phyloP scores from a whole-genome alignment of 2,888 invertebrate genomes.

The Plebejus argus region DNA sequence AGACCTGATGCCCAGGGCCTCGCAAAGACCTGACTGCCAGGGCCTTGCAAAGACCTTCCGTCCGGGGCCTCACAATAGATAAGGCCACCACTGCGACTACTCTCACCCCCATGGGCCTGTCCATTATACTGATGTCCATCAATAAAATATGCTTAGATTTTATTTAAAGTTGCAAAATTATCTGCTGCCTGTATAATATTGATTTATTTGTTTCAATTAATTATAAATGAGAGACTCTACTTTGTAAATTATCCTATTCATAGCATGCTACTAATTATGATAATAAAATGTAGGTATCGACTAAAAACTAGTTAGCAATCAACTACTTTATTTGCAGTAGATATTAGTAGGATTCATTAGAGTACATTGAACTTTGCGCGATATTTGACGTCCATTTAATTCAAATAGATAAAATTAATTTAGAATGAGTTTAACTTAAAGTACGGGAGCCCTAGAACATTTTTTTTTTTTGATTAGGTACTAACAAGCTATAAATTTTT shows the following conservation, averaged over 20 bases:
- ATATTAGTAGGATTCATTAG: not conserved
- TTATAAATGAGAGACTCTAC: not conserved
- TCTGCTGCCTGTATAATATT: not conserved
- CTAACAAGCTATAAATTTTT: no score
- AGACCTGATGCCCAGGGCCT: no score
- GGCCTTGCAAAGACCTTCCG: no score
- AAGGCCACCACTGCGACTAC: no score
- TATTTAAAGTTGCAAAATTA: no score
- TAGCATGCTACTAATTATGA: not conserved
- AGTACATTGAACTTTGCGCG: not conserved
- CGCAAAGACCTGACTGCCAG: no score
- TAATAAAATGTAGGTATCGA: constrained; percentile 14
- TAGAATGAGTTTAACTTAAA: not conserved
- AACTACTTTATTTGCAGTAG: not conserved
- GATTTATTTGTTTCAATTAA: not conserved
- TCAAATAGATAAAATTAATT: not conserved
- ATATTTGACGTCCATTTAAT: not conserved
- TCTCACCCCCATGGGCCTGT: no score
- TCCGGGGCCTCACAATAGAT: no score
- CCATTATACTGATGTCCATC: no score
- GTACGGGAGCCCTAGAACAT: no score
- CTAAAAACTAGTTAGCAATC: constrained; percentile 17
- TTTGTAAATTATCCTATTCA: constrained; percentile 16
- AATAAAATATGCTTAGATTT: no score
- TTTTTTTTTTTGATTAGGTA: no score